phyloP scores from a whole-genome alignment of 1,140 invertebrate species.

The Oreohelix idahoensis region DNA sequence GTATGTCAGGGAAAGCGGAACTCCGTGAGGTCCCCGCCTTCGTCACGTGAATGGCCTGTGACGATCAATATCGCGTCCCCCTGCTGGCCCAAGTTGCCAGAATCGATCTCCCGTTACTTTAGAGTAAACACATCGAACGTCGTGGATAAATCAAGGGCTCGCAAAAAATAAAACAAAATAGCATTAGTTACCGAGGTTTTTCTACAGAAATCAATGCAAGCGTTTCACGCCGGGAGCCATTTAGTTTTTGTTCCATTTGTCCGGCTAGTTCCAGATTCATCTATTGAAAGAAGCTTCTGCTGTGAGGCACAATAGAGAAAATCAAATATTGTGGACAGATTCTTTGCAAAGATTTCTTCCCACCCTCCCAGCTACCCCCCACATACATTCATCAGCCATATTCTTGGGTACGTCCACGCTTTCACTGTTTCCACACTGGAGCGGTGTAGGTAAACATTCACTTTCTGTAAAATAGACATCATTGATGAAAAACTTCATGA shows the following conservation, averaged over 20 bases:
- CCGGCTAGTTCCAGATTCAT: background rate
- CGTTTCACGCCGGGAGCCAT: slow-evolving; percentile 1
- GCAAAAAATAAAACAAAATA: slow-evolving; percentile 6
- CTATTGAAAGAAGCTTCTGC: background rate
- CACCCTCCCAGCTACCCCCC: too few relatives aligned
- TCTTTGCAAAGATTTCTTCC: background rate
- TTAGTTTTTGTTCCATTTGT: background rate
- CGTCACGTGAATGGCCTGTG: background rate
- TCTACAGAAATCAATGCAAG: background rate
- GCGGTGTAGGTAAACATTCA: too few relatives aligned
- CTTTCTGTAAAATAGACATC: too few relatives aligned
- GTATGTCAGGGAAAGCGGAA: background rate
- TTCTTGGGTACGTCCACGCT: background rate
- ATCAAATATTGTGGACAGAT: slow-evolving; percentile 7
- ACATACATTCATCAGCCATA: background rate
- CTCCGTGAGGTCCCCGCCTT: background rate
- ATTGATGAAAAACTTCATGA: too few relatives aligned
- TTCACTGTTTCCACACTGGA: too few relatives aligned
- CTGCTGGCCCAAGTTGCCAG: background rate
- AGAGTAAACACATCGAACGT: slow-evolving; percentile 26
- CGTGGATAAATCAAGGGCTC: slow-evolving; percentile 14
- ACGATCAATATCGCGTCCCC: slow-evolving; percentile 10
- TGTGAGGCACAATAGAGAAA: background rate
- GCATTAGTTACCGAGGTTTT: slow-evolving; percentile 13
- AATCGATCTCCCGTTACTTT: slow-evolving; percentile 25